Percentiles rank a stretch among this genome's conserved stretches.
These are phyloP conservation scores for Oedothorax gibbosus DNA, from an alignment of 1,140 invertebrate genomes.

Conservation along the genomic window DNA sequence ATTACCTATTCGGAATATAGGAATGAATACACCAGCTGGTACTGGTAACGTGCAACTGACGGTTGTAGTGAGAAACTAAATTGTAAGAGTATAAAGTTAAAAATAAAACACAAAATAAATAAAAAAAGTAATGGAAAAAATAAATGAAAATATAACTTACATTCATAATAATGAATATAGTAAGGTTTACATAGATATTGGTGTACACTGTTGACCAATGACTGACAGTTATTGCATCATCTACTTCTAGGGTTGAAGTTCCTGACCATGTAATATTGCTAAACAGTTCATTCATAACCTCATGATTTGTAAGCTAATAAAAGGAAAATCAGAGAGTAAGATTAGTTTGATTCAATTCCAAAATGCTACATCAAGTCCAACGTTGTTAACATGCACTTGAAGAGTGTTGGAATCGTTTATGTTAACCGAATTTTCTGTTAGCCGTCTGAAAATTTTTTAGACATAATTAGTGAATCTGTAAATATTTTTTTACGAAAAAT, in stretches of 20 bases:
- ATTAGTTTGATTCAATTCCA: not conserved
- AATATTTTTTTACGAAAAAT: too few relatives aligned
- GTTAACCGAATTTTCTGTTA: too few relatives aligned
- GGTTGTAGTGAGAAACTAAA: conserved; percentile 91
- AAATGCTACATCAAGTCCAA: too few relatives aligned
- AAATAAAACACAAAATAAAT: not conserved
- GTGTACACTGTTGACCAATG: conserved; percentile 90
- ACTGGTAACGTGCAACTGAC: conserved; percentile 85
- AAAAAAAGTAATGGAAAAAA: not conserved
- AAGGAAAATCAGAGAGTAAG: not conserved
- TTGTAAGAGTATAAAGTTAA: not conserved
- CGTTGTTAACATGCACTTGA: too few relatives aligned
- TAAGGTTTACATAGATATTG: conserved; percentile 86
- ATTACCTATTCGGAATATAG: conserved; percentile 89
- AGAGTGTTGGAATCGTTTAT: too few relatives aligned
- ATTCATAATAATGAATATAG: conserved; percentile 87
- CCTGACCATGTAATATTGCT: conserved; percentile 96
- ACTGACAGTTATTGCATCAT: conserved; percentile 84
- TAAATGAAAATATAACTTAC: conserved; percentile 73
- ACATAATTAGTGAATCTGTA: too few relatives aligned
- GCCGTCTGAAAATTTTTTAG: too few relatives aligned
- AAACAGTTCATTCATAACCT: conserved; percentile 84
- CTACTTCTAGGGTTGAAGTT: conserved; percentile 77
- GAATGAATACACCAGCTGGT: conserved; percentile 83
- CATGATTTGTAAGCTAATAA: conserved; percentile 68